phyloP scores from a whole-genome alignment of 2,113 vertebrate genomes.

The Gulo gulo region DNA sequence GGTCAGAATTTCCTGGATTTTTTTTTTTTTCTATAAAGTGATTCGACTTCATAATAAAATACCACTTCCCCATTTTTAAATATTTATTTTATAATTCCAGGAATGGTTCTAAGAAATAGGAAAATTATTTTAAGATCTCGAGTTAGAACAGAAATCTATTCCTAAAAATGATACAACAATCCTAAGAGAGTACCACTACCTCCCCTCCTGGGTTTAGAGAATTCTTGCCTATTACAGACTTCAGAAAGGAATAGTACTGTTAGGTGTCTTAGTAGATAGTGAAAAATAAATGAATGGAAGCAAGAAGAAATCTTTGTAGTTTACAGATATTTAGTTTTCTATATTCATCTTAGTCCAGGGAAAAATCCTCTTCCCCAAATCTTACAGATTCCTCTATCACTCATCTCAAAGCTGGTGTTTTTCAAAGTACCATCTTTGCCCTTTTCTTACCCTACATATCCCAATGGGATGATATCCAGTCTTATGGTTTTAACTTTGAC shows the following conservation, averaged over 20 bases:
- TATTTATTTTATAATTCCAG: neutral
- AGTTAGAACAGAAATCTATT: slow-evolving; percentile 31
- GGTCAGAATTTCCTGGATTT: neutral
- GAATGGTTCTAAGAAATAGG: neutral
- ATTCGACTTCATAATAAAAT: neutral
- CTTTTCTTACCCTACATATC: neutral
- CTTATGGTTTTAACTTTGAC: neutral
- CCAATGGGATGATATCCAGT: neutral
- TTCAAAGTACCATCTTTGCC: neutral
- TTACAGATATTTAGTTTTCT: neutral
- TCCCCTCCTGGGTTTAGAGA: neutral
- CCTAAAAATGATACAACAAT: slow-evolving; percentile 27
- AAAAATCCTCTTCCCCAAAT: neutral
- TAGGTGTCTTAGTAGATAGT: neutral
- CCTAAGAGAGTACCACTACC: neutral
- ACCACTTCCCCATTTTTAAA: neutral
- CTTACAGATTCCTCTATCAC: neutral
- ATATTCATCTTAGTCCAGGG: neutral
- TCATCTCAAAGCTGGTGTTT: neutral
- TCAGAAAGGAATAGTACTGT: neutral
- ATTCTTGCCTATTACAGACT: neutral
- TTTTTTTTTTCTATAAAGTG: neutral
- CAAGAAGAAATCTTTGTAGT: neutral
- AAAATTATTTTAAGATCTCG: neutral
- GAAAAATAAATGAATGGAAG: neutral